Evolutionary conservation across 2,113 vertebrate genomes (phyloP).

Genomic region (Vidua macroura): DNA sequence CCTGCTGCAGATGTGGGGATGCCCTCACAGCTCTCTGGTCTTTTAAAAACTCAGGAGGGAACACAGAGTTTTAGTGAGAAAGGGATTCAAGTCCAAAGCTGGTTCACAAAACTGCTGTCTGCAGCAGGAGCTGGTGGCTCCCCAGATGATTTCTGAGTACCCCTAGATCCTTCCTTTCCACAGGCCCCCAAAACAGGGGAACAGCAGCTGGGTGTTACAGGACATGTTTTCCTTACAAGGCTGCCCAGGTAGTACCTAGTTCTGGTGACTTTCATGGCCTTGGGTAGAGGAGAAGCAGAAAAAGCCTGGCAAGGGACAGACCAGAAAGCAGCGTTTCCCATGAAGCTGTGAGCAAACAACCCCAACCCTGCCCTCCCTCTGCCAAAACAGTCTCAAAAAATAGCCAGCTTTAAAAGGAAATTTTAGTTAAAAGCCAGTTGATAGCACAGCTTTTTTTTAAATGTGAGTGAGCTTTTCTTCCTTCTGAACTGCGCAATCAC

Average conservation of each 20-base stretch:
- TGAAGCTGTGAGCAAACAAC: background rate
- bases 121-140: background rate
- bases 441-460: background rate
- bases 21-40: background rate
- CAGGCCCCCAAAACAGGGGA: background rate
- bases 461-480: background rate
- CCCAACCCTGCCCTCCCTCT: background rate
- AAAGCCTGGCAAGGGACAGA: rapidly evolving
- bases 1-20: background rate
- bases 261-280: background rate
- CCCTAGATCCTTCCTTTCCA: background rate
- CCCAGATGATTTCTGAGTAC: background rate
- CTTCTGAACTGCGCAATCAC: background rate
- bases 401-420: background rate
- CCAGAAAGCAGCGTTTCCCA: background rate
- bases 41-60: background rate
- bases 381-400: background rate
- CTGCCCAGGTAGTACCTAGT: background rate
- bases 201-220: background rate
- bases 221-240: background rate
- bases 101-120: rapidly evolving
- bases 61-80: background rate
- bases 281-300: background rate
- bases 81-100: background rate
- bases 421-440: background rate